Conservation (phyloP, 2,888 invertebrate genomes). For the Entomobrya proxima region DNA sequence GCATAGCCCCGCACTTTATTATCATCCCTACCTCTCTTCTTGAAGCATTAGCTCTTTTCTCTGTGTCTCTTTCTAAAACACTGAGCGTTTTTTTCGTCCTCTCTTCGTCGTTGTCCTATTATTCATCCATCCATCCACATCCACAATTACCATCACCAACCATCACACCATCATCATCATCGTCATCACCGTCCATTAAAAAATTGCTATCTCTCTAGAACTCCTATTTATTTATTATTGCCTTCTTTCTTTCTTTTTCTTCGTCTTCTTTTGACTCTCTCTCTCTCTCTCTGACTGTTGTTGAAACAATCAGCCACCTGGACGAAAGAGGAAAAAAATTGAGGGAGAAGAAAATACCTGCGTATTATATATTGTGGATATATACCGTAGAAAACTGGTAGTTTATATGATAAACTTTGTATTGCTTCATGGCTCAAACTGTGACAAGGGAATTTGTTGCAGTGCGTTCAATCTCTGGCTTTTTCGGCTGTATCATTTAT, state of each 20-base stretch:
- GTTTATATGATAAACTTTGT: too few species aligned
- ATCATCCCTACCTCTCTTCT: too few species aligned
- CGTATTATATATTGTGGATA: not conserved
- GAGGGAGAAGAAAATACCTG: conserved; percentile 18
- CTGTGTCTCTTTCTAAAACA: too few species aligned
- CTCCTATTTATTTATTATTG: not conserved
- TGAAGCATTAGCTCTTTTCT: too few species aligned
- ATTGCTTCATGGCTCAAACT: not conserved
- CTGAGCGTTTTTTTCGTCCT: too few species aligned
- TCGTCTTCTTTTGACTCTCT: conserved; percentile 32
- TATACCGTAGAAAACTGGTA: not conserved
- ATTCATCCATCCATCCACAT: conserved; percentile 20
- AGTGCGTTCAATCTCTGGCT: too few species aligned
- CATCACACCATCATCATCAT: not conserved
- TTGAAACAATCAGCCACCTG: conserved; percentile 70
- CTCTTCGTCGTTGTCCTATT: too few species aligned
- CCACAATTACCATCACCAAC: conserved; percentile 26
- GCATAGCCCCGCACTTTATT: too few species aligned
- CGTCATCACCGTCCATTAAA: conserved; percentile 34
- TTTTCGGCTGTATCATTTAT: too few species aligned
- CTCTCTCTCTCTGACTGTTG: conserved; percentile 28
- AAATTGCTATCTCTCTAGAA: conserved; percentile 52
- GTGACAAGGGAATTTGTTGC: too few species aligned
- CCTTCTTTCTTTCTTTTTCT: not conserved
- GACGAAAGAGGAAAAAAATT: conserved; percentile 44